Evolutionary conservation across 2,113 vertebrate genomes (phyloP).

Genomic region (Balaeniceps rex): DNA sequence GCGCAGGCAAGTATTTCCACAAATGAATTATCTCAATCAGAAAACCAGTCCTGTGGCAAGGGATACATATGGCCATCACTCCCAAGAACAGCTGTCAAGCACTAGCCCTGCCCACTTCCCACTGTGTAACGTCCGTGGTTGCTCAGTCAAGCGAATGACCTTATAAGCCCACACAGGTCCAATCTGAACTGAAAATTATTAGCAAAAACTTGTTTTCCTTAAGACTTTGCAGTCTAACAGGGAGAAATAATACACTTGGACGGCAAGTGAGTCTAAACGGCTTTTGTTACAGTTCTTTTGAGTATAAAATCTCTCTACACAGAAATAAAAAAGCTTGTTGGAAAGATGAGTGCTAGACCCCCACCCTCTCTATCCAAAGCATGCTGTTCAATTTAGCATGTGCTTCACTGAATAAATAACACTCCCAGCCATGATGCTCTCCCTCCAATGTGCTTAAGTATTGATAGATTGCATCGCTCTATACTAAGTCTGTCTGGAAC

Average conservation of each 20-base stretch:
- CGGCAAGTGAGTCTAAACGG: background rate
- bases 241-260: conserved; percentile 5
- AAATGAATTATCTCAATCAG: conserved; percentile 61
- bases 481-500: conserved; percentile 58
- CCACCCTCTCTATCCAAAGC: conserved; percentile 3
- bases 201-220: conserved; percentile 19
- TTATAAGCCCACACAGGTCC: conserved; percentile 32
- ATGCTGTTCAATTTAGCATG: conserved; percentile 52
- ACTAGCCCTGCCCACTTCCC: conserved; percentile 56
- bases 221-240: background rate
- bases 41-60: conserved; percentile 54
- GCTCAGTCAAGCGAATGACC: conserved; percentile 62
- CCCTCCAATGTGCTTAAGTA: conserved; percentile 63
- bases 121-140: conserved; percentile 12
- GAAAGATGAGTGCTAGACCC: conserved; percentile 6
- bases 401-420: conserved; percentile 60
- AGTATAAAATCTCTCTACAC: background rate
- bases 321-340: conserved; percentile 6
- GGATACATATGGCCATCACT: conserved; percentile 62
- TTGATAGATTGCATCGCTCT: conserved; percentile 58
- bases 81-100: conserved; percentile 63
- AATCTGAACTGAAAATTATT: conserved; percentile 20
- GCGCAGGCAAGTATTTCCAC: conserved; percentile 3
- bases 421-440: conserved; percentile 36
- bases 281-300: conserved; percentile 21